Evolutionary conservation across 2,113 vertebrate genomes (phyloP).

Genomic region (Dermatemys mawii): DNA sequence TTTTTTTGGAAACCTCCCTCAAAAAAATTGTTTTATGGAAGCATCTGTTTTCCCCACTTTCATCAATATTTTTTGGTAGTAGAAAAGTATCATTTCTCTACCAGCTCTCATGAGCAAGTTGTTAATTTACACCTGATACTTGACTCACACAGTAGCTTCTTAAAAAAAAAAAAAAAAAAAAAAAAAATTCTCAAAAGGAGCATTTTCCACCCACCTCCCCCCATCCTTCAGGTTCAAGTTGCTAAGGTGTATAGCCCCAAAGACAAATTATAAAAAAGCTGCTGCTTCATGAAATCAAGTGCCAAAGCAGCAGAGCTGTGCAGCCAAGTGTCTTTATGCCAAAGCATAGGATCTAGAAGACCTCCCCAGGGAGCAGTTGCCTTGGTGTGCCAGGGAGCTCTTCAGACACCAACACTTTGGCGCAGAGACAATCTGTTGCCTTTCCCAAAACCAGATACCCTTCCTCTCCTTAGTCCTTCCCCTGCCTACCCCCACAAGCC

Average conservation of each 20-base stretch:
- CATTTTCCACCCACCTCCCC: neutral
- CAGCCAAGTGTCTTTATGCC: neutral
- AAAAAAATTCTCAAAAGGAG: neutral
- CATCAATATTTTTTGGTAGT: neutral
- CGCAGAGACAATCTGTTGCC: neutral
- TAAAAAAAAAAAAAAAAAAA: neutral
- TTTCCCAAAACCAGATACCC: neutral
- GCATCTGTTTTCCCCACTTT: neutral
- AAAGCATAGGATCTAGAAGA: rapidly evolving
- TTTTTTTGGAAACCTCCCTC: neutral
- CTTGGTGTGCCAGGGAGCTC: neutral
- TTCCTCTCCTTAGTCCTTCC: neutral
- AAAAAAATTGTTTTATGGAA: neutral
- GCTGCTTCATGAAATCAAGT: neutral
- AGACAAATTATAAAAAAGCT: neutral
- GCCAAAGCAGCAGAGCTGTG: neutral
- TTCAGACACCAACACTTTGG: neutral
- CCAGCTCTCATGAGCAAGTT: neutral
- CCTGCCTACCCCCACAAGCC: neutral
- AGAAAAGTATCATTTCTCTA: neutral
- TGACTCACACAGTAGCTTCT: neutral
- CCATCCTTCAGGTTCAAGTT: neutral
- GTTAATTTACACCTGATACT: neutral
- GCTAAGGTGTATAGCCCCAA: neutral
- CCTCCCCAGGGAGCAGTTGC: neutral